Evolutionary conservation across 2,113 vertebrate genomes (phyloP).

Genomic region (Ochotona curzoniae): DNA sequence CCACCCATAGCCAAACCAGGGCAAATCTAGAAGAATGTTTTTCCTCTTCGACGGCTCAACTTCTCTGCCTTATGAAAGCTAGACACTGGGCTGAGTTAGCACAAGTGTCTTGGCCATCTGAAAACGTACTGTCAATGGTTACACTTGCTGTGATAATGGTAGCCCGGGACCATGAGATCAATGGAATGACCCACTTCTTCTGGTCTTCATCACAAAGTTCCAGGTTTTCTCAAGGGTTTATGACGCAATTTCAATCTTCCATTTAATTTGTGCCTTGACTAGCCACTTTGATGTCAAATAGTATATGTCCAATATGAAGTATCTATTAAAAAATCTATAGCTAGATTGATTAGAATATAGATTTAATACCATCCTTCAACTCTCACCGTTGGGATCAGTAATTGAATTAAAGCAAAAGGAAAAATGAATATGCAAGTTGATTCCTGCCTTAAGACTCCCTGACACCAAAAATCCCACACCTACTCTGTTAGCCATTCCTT

Average conservation of each 20-base stretch:
- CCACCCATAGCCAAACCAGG: conserved; percentile 61
- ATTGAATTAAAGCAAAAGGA: conserved; percentile 3
- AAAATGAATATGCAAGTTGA: background rate
- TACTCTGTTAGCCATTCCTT: background rate
- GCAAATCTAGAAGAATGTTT: conserved; percentile 64
- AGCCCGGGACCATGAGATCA: background rate
- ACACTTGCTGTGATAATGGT: background rate
- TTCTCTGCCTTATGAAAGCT: conserved; percentile 72
- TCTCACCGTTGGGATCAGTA: background rate
- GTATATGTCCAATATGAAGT: background rate
- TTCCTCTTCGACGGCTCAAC: conserved; percentile 70
- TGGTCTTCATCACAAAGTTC: background rate
- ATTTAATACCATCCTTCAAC: background rate
- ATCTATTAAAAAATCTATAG: background rate
- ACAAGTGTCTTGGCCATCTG: background rate
- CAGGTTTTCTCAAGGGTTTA: background rate
- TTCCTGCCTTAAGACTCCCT: background rate
- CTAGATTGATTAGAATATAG: background rate
- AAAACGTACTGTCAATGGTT: background rate
- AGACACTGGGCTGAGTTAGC: conserved; percentile 64
- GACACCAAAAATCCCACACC: background rate
- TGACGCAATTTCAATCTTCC: background rate
- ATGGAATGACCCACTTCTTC: background rate
- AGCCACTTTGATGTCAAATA: background rate
- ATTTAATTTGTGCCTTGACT: background rate